Base-by-base conservation (phyloP, 1,140 invertebrate genomes). In the Triops cancriformis region DNA sequence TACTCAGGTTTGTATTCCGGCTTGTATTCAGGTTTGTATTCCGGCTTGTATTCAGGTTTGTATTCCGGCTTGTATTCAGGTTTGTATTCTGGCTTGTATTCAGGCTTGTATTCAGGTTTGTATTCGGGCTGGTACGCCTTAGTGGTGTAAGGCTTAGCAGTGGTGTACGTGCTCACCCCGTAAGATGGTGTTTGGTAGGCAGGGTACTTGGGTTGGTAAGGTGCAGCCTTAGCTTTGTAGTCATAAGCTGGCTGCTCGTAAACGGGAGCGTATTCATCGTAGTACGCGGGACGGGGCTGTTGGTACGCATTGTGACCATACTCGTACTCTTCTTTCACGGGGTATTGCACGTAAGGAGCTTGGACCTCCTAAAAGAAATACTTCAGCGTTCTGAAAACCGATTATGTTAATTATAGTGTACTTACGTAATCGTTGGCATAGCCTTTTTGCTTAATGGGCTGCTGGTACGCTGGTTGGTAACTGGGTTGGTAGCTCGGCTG, bases 21-120 rank as follows among this genome's bases (percentile, higher is more conserved):
- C 7, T 76, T 45, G 41, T 76, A 76, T 18, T 76, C 31, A 64
- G 51, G 51, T 23, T 64, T 64, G 26, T 74, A 74, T 41, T 74
- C 73, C 31, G 26, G 73, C 14, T 77, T 77, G 14, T 77, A 31
- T 77, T 64, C 45, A 77, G 73, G 73, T 26, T 64, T 64, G 9
- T 64, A 64, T 11, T 64, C 51, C 12, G 74, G 74, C 74, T 28
- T 26, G 9, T 75, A 75, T 1, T 27, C 74, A 7, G 43, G 43
- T 2, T 45, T 27, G 43, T 45, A 45, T 45, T 45, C 43, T 18
- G 43, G 43, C 73, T 45, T 45, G 43, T 45, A 45, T 3, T 45
- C 43, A 18, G 43, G 43, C 18, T 45, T 45, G 43, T 45, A 75
- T 11, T 75, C 28, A 45, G 43, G 43, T 18, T 45, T 45, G 73